phyloP scores from a whole-genome alignment of 1,140 invertebrate genomes.

The Rhynchophorus ferrugineus region DNA sequence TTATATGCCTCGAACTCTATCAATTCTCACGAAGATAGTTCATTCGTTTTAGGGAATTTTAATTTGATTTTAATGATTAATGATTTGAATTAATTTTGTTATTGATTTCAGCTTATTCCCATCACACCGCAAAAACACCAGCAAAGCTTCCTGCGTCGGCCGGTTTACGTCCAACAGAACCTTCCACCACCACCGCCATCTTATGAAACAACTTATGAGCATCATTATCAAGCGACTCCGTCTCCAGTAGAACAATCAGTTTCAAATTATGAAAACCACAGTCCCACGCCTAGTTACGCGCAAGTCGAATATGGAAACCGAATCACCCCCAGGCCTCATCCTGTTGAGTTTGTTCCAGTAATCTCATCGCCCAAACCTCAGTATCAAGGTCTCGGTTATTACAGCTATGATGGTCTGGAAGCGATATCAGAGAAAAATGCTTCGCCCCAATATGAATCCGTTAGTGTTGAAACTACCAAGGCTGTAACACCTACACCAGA shows the following conservation, averaged over 20 bases:
- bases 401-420: neutral
- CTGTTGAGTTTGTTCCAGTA: neutral
- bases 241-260: conserved; percentile 6
- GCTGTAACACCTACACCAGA: neutral
- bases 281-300: neutral
- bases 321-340: neutral
- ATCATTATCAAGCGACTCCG: conserved; percentile 17
- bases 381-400: neutral
- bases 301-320: neutral
- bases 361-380: neutral
- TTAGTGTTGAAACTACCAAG: no score
- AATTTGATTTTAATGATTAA: no score
- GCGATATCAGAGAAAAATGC: neutral
- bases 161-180: conserved; percentile 3
- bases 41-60: no score
- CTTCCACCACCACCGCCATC: conserved; percentile 4
- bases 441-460: no score
- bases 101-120: conserved; percentile 10
- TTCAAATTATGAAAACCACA: neutral
- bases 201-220: conserved; percentile 13
- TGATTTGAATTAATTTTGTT: no score
- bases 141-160: neutral
- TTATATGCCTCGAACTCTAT: no score
- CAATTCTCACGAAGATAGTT: no score
- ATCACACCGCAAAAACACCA: conserved; percentile 4